Evolutionary conservation across 2,888 invertebrate genomes (phyloP), one percentile per base, ranked within the genome.

Genomic region (Antitype chi): DNA sequence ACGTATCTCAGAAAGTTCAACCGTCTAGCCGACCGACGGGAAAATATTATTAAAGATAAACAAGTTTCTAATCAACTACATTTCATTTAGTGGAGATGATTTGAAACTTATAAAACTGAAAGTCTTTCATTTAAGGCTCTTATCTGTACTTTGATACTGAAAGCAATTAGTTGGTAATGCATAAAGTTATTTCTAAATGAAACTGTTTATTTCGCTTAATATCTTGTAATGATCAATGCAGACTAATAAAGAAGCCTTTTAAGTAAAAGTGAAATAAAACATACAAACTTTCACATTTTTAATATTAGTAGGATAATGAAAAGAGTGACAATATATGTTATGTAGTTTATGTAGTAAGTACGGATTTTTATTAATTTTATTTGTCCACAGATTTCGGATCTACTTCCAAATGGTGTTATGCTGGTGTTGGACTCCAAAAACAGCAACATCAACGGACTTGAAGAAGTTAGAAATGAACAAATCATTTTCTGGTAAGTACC

Each of bases 371-470:
- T n/a, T 11, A 0, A 11, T 55, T 32, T 53, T 53, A 0, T 87
- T 82, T 86, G 84, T 90, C 90, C 52, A 69, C 94, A 98, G 98
- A 91, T 98, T 98, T 92, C 97, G 98, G 59, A 96, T 97, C 86
- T 98, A 98, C 92, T 98, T 98, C 89, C 97, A 97, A 90, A 93
- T 97, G 87, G 97, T 97, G 9, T 95, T 98, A 68, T 98, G 97
- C 89, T 97, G 97, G 91, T 97, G 97, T 93, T 96, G 95, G 66
- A 81, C 91, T 3, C 81, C 92, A 3, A 94, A 94, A 78, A 89
- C 91, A 20, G 89, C 92, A 25, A 93, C 92, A n/a, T 94, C 95
- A 2, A 91, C 90, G 32, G 95, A 95, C 38, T 82, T 95, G 85
- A 95, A 94, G 86, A 96, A 96, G 82, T 92, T 95, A 78, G 96